Evolutionary conservation across 1,140 invertebrate species (phyloP).

Genomic region (Bicyclus anynana): DNA sequence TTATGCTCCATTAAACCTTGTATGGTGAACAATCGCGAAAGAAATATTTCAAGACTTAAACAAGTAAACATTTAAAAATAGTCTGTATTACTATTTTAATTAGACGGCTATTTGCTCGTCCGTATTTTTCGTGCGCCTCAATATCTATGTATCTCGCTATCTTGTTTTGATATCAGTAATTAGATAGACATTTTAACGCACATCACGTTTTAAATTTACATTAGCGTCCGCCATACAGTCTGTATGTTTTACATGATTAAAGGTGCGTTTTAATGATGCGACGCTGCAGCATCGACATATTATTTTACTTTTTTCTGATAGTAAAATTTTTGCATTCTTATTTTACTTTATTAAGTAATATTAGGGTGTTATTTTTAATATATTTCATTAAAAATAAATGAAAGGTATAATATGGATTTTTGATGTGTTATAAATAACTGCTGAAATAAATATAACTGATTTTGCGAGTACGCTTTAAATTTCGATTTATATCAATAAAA

Average conservation of each 20-base stretch:
- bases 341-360: no score
- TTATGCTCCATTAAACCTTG: background rate
- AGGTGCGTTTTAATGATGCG: background rate
- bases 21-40: background rate
- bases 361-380: no score
- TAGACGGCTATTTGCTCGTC: background rate
- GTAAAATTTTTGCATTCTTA: background rate
- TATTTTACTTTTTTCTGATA: no score
- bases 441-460: no score
- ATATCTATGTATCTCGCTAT: conserved; percentile 4
- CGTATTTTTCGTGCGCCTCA: background rate
- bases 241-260: conserved; percentile 11
- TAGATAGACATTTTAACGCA: conserved; percentile 16
- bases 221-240: conserved; percentile 15
- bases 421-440: no score
- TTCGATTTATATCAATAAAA: no score
- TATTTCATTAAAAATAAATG: no score
- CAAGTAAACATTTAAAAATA: no score
- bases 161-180: conserved; percentile 20
- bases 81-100: background rate
- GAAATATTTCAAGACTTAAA: background rate
- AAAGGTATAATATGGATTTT: no score
- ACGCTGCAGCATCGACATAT: background rate
- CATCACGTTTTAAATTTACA: conserved; percentile 16
- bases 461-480: no score